These are phyloP conservation scores for Adelphocoris suturalis DNA, from an alignment of 2,888 invertebrate genomes.

Conservation along the genomic window DNA sequence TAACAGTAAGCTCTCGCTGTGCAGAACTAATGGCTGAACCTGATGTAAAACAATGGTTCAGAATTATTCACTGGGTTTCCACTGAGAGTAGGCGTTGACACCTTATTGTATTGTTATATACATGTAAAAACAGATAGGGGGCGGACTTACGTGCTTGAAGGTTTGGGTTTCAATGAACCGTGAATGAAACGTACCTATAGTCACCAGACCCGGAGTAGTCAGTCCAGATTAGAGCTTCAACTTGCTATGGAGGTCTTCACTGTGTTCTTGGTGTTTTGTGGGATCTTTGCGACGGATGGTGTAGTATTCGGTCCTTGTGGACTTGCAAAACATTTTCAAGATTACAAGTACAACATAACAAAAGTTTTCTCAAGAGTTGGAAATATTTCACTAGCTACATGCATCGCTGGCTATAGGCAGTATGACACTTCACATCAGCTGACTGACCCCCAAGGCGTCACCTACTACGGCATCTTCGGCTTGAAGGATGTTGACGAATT, in stretches of 20 bases:
- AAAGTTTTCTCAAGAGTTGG: neutral
- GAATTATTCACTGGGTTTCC: too few relatives aligned
- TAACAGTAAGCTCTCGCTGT: too few relatives aligned
- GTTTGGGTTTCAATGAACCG: too few relatives aligned
- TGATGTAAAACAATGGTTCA: too few relatives aligned
- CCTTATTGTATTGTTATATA: too few relatives aligned
- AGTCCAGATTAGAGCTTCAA: too few relatives aligned
- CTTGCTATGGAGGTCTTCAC: neutral
- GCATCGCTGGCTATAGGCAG: neutral
- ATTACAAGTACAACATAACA: neutral
- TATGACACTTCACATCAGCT: neutral
- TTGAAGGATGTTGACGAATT: neutral
- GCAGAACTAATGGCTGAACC: too few relatives aligned
- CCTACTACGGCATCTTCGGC: neutral
- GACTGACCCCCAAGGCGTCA: neutral
- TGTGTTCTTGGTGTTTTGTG: neutral
- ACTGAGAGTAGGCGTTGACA: too few relatives aligned
- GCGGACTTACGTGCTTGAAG: too few relatives aligned
- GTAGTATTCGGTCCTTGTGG: neutral
- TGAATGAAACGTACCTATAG: too few relatives aligned
- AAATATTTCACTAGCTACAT: neutral
- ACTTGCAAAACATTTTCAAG: neutral
- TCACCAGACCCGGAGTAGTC: too few relatives aligned
- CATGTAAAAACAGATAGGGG: too few relatives aligned
- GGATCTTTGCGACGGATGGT: neutral